Evolutionary conservation across 2,888 invertebrate genomes (phyloP).

Genomic region (Plebejus argus): DNA sequence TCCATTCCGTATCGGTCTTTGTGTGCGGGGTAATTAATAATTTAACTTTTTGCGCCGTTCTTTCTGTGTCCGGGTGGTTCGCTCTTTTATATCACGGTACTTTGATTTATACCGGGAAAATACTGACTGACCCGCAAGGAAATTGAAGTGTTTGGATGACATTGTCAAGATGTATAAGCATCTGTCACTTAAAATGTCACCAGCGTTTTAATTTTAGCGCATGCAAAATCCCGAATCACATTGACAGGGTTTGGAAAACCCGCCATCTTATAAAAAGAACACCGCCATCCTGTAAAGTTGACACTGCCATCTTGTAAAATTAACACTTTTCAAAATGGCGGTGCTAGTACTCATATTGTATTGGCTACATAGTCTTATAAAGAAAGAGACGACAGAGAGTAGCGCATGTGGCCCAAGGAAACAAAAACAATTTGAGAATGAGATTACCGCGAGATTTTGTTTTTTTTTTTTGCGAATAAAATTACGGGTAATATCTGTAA

Average conservation of each 20-base stretch:
- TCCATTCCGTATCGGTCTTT: neutral
- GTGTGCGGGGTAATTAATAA: slow-evolving; percentile 9
- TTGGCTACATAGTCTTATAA: too few relatives aligned
- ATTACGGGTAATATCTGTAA: neutral
- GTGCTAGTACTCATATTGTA: too few relatives aligned
- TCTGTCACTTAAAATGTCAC: neutral
- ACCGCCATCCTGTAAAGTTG: too few relatives aligned
- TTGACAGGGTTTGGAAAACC: too few relatives aligned
- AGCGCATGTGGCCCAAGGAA: neutral
- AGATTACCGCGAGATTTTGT: neutral
- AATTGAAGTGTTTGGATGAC: neutral
- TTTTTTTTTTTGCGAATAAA: neutral
- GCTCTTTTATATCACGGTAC: neutral
- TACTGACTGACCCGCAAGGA: neutral
- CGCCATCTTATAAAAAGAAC: too few relatives aligned
- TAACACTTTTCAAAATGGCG: too few relatives aligned
- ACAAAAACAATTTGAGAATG: neutral
- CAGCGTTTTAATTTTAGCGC: too few relatives aligned
- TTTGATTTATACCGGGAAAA: neutral
- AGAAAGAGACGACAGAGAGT: neutral
- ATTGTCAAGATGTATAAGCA: neutral
- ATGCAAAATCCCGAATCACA: too few relatives aligned
- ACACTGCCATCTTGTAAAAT: too few relatives aligned
- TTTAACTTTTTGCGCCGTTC: slow-evolving; percentile 14
- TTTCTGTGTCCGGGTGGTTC: neutral